Base-by-base conservation (phyloP, 1,140 invertebrate genomes). In the Cyrtorhinus lividipennis region DNA sequence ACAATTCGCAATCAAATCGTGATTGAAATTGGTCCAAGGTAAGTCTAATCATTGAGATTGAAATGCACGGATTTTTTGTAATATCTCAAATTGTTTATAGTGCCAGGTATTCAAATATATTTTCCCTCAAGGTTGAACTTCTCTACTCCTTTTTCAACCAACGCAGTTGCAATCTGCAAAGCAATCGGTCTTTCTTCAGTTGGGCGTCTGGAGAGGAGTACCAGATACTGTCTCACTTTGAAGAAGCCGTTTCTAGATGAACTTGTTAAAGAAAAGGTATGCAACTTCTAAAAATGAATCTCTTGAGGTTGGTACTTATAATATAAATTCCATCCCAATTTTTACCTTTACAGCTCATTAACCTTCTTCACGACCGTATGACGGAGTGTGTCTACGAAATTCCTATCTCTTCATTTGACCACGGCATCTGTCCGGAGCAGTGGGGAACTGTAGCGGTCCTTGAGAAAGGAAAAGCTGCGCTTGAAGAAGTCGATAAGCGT, bases 131-230 rank as follows among this genome's bases (percentile, higher is more conserved):
- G 90, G 71, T 81, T 94, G 64, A 95, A 93, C 74, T 95, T 95
- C 73, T 94, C 90, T 10, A 95, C 93, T 44, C 83, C 93, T 0
- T 92, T 92, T 71, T 96, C 92, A 1, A 95, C 90, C 65, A 97
- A 98, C 76, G 90, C 91, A 58, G 88, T 96, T 2, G 92, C 92
- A 25, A 95, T 98, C 67, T 95, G 90, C 73, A 80, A 85, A 66
- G 87, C 90, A 65, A 79, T 94, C 58, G 84, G 87, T 5, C 72
- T 95, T 3, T 72, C 74, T 24, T 79, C 83, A 72, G 77, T 96
- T 1, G 78, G 73, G 1, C 80, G 93, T 59, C 75, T 98, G 59
- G 94, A 98, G 79, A 75, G 80, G 20, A 88, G 90, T 0, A 83
- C 78, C 1, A 80, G 90, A 64, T 96, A 95, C 73, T 72, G 85